Conservation (phyloP, 2,888 invertebrate species). For the Drosophila prolongata region DNA sequence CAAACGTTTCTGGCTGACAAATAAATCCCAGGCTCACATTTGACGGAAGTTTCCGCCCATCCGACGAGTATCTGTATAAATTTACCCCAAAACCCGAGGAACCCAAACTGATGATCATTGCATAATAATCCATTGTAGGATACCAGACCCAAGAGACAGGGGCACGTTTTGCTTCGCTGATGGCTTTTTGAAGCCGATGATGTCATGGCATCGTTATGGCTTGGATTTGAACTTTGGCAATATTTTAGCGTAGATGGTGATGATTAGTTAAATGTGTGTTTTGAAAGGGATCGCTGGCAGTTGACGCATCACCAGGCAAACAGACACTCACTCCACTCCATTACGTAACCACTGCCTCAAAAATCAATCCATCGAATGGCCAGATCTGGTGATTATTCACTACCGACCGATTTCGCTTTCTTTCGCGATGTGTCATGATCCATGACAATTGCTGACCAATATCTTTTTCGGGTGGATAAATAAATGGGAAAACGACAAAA, state of each 20-base stretch:
- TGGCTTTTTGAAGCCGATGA: slow-evolving; percentile 41
- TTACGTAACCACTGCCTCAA: slow-evolving; percentile 46
- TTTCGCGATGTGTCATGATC: slow-evolving; percentile 64
- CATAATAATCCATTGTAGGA: slow-evolving; percentile 49
- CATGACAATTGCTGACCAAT: slow-evolving; percentile 68
- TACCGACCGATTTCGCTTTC: slow-evolving; percentile 47
- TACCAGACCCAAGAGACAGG: slow-evolving; percentile 11
- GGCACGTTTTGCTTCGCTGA: slow-evolving; percentile 42
- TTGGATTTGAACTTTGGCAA: slow-evolving; percentile 55
- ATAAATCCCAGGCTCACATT: slow-evolving; percentile 11
- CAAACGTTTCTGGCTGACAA: slow-evolving; percentile 1
- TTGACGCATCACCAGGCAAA: slow-evolving; percentile 49
- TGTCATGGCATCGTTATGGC: slow-evolving; percentile 37
- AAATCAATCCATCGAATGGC: slow-evolving; percentile 27
- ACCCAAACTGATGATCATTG: slow-evolving; percentile 43
- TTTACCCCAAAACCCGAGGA: slow-evolving; percentile 1
- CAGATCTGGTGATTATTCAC: slow-evolving; percentile 51
- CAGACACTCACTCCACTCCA: slow-evolving; percentile 7
- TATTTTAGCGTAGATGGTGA: slow-evolving; percentile 47
- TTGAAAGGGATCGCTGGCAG: slow-evolving; percentile 31
- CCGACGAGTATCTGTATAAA: slow-evolving; percentile 11
- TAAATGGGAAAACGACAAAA: slow-evolving; percentile 27
- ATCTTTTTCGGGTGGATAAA: slow-evolving; percentile 34
- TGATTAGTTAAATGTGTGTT: slow-evolving; percentile 55
- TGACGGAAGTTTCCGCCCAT: slow-evolving; percentile 46